These are phyloP conservation scores for Littorina saxatilis DNA, from an alignment of 1,140 invertebrate species.

Conservation along the genomic window DNA sequence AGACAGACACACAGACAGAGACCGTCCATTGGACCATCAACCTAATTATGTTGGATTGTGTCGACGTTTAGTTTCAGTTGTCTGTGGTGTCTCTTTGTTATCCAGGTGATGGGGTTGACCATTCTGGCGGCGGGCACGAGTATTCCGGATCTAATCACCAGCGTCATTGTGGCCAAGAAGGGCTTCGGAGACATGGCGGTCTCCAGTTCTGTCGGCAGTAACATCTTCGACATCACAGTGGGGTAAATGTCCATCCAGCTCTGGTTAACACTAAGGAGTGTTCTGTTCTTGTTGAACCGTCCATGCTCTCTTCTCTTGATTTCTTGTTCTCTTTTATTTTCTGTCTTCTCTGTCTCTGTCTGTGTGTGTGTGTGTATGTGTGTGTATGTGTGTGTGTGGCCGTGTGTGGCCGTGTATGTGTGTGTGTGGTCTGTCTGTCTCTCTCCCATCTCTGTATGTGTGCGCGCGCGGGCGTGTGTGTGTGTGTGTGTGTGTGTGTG, in stretches of 20 bases:
- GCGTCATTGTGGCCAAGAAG: slow-evolving; percentile 77
- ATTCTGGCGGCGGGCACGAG: slow-evolving; percentile 78
- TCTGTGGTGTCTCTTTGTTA: slow-evolving; percentile 4
- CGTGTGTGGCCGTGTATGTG: no score
- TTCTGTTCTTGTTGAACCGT: not conserved
- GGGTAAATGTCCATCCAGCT: slow-evolving; percentile 56
- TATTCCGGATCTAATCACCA: slow-evolving; percentile 78
- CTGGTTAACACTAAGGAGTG: not conserved
- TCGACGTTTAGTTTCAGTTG: no score
- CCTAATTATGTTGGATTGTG: no score
- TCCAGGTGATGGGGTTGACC: slow-evolving; percentile 78
- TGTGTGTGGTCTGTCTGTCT: not conserved
- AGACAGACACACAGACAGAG: not conserved
- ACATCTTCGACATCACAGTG: slow-evolving; percentile 75
- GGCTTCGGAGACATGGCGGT: slow-evolving; percentile 76
- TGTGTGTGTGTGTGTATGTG: slow-evolving; percentile 15
- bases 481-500: slow-evolving; percentile 10
- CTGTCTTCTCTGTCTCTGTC: not conserved
- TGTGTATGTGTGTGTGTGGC: no score
- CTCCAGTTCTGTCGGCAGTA: slow-evolving; percentile 75
- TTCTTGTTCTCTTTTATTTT: not conserved
- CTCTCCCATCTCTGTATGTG: not conserved
- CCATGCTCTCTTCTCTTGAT: not conserved
- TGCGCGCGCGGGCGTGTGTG: no score
- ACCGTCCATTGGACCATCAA: not conserved